Percentiles rank a stretch among this genome's conserved stretches.
Conservation (phyloP, 1,140 invertebrate species). For the Drosophila mauritiana region DNA sequence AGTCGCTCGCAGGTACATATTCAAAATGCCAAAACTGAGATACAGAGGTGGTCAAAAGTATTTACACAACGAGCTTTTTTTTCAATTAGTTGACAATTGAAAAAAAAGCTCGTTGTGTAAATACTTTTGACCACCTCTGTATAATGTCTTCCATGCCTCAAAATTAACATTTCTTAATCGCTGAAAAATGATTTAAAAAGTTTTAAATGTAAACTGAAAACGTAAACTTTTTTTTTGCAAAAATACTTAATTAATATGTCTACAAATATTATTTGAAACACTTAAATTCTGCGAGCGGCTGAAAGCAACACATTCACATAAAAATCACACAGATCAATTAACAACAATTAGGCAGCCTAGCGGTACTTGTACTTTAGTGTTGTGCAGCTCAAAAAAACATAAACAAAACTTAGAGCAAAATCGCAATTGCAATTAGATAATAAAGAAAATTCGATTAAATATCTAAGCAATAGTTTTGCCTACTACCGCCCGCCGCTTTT, state of each 20-base stretch:
- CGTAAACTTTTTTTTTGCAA: no score
- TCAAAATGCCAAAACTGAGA: no score
- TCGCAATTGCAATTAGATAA: slow-evolving; percentile 38
- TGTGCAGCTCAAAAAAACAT: slow-evolving; percentile 50
- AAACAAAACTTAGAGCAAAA: slow-evolving; percentile 18
- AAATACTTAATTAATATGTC: no score
- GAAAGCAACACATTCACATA: slow-evolving; percentile 31
- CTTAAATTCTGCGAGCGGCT: slow-evolving; percentile 17
- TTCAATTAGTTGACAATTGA: no score
- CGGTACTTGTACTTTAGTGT: slow-evolving; percentile 55
- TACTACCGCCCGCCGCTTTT: slow-evolving; percentile 80
- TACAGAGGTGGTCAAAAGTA: no score
- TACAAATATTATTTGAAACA: no score
- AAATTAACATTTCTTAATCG: no score
- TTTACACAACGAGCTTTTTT: no score
- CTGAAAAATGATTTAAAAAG: no score
- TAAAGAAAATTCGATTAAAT: slow-evolving; percentile 48
- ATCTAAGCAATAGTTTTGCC: slow-evolving; percentile 74
- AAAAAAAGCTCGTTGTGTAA: no score
- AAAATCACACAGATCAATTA: slow-evolving; percentile 42
- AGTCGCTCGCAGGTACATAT: slow-evolving; percentile 24
- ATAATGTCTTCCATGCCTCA: no score
- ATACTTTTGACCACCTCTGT: no score
- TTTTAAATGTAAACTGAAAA: not conserved
- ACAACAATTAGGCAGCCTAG: slow-evolving; percentile 56